A percentile compares a stretch with the other conserved stretches of the same genome.
Conservation (phyloP, 2,113 vertebrate genomes). For the Trochalopteron elliotii region DNA sequence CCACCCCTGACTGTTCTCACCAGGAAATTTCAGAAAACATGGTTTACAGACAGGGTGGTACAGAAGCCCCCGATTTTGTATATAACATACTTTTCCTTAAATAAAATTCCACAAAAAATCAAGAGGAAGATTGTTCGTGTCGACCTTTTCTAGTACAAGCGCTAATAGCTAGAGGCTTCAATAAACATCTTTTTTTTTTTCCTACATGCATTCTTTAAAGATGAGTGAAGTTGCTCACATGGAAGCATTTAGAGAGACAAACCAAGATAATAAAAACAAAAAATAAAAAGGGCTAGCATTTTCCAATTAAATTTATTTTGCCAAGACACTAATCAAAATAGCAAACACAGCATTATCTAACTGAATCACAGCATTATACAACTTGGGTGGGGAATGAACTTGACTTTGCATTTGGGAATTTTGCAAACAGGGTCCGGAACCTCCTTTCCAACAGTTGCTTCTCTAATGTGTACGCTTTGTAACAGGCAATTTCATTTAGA, state of each 20-base stretch:
- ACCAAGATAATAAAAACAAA: background rate
- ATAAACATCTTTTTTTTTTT: background rate
- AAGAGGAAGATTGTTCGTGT: background rate
- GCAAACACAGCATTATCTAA: background rate
- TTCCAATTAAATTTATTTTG: background rate
- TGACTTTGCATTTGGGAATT: background rate
- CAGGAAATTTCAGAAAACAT: background rate
- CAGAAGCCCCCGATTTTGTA: accelerated
- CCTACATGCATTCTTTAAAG: slow-evolving; percentile 10
- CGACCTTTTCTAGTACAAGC: background rate
- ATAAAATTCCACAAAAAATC: background rate
- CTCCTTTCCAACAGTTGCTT: background rate
- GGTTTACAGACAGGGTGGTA: background rate
- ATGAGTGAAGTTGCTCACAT: slow-evolving; percentile 42
- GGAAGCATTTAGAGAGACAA: slow-evolving; percentile 14
- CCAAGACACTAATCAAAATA: background rate
- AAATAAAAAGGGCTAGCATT: background rate
- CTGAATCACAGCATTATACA: background rate
- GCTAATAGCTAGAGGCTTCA: background rate
- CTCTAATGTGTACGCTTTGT: accelerated
- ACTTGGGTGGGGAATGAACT: background rate
- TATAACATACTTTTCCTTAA: background rate
- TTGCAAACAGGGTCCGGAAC: background rate
- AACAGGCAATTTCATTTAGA: background rate
- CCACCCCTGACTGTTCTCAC: background rate